A percentile compares a stretch with the other conserved stretches of the same genome.
Evolutionary conservation across 2,888 invertebrate genomes (phyloP).

Genomic region (Sycophila texana): DNA sequence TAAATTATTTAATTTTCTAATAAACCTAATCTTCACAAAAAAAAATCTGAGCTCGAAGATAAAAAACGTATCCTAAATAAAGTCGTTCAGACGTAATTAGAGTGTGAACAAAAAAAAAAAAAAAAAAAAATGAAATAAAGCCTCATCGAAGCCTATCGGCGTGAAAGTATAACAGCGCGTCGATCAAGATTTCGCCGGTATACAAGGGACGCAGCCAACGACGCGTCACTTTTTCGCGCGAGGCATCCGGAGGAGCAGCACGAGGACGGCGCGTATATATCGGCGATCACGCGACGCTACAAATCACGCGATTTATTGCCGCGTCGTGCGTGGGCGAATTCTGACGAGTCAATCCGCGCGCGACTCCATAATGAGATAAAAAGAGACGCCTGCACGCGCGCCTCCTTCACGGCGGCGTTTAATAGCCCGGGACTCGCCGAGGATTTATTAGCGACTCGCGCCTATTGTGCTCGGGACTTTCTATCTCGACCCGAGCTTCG

Average conservation of each 20-base stretch:
- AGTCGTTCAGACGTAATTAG: no score
- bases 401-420: neutral
- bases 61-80: no score
- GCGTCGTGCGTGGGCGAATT: conserved; percentile 26
- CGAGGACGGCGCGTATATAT: neutral
- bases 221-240: neutral
- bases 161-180: no score
- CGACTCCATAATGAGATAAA: conserved; percentile 24
- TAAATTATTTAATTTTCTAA: no score
- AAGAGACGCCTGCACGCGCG: neutral
- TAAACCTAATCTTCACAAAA: no score
- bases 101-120: no score
- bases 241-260: neutral
- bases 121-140: no score
- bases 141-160: no score
- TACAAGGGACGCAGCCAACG: neutral
- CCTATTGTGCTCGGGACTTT: neutral
- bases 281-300: neutral
- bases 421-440: conserved; percentile 6
- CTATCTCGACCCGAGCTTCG: neutral
- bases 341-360: conserved; percentile 38
- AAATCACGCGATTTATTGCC: conserved; percentile 40
- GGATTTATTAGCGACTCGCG: conserved; percentile 1
- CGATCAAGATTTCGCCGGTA: no score
- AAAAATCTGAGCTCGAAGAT: no score